Evolutionary conservation across 2,888 invertebrate species (phyloP).

Genomic region (Drosophila nr. perissopoda): DNA sequence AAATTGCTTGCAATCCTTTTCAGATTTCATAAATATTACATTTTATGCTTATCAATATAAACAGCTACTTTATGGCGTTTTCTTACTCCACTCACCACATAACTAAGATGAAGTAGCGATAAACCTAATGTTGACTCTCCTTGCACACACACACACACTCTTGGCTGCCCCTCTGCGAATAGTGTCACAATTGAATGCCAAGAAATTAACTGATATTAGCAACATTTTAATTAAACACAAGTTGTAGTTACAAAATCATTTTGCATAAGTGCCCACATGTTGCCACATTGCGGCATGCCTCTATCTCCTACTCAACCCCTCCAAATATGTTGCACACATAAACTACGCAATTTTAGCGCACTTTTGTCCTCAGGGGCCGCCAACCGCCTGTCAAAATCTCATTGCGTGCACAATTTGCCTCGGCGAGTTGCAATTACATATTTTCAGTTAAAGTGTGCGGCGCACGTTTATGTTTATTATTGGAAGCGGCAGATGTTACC

Average conservation of each 20-base stretch:
- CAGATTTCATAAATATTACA: constrained; percentile 4
- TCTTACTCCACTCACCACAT: constrained; percentile 31
- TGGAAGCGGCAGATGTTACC: constrained; percentile 67
- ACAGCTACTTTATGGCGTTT: constrained; percentile 19
- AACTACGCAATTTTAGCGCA: constrained; percentile 70
- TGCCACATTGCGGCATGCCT: constrained; percentile 63
- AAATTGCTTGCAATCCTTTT: neutral
- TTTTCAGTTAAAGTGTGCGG: constrained; percentile 53
- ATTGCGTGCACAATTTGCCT: constrained; percentile 61
- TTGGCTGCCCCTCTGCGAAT: constrained; percentile 10
- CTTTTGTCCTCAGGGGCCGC: constrained; percentile 38
- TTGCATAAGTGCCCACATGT: constrained; percentile 75
- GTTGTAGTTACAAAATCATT: constrained; percentile 56
- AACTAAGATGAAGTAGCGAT: constrained; percentile 47
- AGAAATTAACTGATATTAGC: constrained; percentile 75
- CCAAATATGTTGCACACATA: constrained; percentile 32
- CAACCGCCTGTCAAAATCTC: constrained; percentile 64
- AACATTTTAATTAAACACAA: constrained; percentile 72
- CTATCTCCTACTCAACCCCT: constrained; percentile 6
- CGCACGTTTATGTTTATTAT: constrained; percentile 25
- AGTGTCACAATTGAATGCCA: constrained; percentile 62
- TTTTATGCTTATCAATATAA: constrained; percentile 10
- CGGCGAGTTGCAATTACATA: constrained; percentile 61
- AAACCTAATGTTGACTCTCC: constrained; percentile 7
- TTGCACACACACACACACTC: constrained; percentile 12